Conservation (phyloP, 2,113 vertebrate species). For the Hemiprocne comata region DNA sequence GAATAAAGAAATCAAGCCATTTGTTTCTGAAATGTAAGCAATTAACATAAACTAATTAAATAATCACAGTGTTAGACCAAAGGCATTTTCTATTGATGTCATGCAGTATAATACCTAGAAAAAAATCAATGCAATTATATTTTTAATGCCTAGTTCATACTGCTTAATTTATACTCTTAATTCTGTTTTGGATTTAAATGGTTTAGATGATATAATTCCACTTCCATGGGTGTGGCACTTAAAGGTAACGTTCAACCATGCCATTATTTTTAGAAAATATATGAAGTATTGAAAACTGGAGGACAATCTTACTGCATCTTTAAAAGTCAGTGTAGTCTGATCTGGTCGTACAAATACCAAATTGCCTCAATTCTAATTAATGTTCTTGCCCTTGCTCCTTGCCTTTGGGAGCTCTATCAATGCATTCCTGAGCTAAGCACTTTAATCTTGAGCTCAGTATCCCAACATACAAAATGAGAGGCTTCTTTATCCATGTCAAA, state of each 20-base stretch:
- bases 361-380: neutral
- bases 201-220: neutral
- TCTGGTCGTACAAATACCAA: neutral
- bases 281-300: neutral
- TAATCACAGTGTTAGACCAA: neutral
- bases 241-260: neutral
- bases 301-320: neutral
- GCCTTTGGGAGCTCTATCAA: neutral
- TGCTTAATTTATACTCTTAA: neutral
- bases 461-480: neutral
- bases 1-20: neutral
- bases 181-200: neutral
- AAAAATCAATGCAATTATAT: conserved; percentile 6
- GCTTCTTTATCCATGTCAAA: neutral
- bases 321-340: neutral
- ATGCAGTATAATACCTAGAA: neutral
- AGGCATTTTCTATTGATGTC: neutral
- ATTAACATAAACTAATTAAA: conserved; percentile 17
- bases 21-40: neutral
- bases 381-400: neutral
- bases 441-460: neutral
- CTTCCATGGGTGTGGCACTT: neutral
- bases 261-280: neutral
- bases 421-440: neutral
- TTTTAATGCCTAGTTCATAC: neutral